phyloP scores from a whole-genome alignment of 2,797 vertebrate species.

The Ctenopoma multispine region DNA sequence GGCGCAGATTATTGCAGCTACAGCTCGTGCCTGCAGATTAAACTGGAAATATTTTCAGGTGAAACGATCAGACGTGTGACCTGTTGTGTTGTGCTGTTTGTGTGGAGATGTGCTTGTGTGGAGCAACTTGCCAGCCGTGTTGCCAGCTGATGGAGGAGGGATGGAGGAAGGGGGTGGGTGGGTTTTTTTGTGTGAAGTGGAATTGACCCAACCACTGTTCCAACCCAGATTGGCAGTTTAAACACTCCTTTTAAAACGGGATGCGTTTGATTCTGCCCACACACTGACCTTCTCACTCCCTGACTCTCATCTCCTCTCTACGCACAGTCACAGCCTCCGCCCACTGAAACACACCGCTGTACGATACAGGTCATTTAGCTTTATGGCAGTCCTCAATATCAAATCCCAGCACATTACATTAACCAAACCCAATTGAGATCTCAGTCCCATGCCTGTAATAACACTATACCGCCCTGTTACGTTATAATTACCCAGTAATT shows the following conservation, averaged over 20 bases:
- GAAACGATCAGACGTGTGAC: conserved; percentile 25
- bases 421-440: conserved; percentile 52
- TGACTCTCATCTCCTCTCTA: conserved; percentile 40
- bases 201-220: conserved; percentile 56
- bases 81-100: conserved; percentile 44
- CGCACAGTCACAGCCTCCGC: conserved; percentile 46
- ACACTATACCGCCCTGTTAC: conserved; percentile 51
- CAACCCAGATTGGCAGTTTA: conserved; percentile 48
- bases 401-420: conserved; percentile 68
- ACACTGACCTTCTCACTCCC: conserved; percentile 63
- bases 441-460: conserved; percentile 59
- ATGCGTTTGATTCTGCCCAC: conserved; percentile 69
- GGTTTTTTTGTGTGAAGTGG: conserved; percentile 35
- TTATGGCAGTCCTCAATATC: conserved; percentile 67
- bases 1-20: conserved; percentile 50
- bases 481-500: conserved; percentile 67
- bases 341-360: conserved; percentile 54
- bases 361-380: conserved; percentile 71
- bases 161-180: not conserved
- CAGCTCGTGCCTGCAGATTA: conserved; percentile 27
- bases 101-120: conserved; percentile 24
- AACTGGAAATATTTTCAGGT: conserved; percentile 19
- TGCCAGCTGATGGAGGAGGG: not conserved
- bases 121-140: conserved; percentile 32
- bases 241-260: conserved; percentile 57